Percentiles rank a stretch among this genome's conserved stretches.
phyloP scores from a whole-genome alignment of 1,140 invertebrate species.

The Gonatopus flavifemur region DNA sequence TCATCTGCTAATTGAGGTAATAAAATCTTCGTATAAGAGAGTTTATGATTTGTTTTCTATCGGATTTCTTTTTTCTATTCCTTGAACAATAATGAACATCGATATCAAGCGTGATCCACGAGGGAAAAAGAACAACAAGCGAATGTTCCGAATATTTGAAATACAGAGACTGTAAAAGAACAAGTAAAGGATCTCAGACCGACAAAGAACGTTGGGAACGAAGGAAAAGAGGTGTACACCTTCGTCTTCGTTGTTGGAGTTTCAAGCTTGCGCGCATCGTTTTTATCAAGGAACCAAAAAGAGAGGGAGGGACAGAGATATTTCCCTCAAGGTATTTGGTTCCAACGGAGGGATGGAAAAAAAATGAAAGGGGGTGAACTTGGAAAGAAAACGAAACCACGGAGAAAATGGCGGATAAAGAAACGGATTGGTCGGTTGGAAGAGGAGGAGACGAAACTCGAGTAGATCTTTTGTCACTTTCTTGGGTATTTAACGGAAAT shows the following conservation, averaged over 20 bases:
- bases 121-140: no score
- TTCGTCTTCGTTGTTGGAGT: no score
- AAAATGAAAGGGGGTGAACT: no score
- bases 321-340: conserved; percentile 37
- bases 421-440: no score
- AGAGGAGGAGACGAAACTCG: conserved; percentile 31
- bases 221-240: conserved; percentile 7
- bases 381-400: conserved; percentile 25
- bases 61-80: no score
- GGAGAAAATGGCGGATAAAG: conserved; percentile 33
- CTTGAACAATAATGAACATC: no score
- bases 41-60: no score
- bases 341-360: conserved; percentile 32
- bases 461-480: conserved; percentile 42
- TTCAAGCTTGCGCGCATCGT: conserved; percentile 36
- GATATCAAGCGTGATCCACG: no score
- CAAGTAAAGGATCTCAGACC: conserved; percentile 3
- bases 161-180: no score
- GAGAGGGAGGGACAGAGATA: conserved; percentile 14
- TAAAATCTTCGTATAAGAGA: conserved; percentile 14
- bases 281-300: conserved; percentile 20
- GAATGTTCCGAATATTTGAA: no score
- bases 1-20: conserved; percentile 28
- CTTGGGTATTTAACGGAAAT: conserved; percentile 46
- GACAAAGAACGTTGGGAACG: conserved; percentile 19